Conservation (phyloP, 2,113 vertebrate genomes). For the Laticauda colubrina region DNA sequence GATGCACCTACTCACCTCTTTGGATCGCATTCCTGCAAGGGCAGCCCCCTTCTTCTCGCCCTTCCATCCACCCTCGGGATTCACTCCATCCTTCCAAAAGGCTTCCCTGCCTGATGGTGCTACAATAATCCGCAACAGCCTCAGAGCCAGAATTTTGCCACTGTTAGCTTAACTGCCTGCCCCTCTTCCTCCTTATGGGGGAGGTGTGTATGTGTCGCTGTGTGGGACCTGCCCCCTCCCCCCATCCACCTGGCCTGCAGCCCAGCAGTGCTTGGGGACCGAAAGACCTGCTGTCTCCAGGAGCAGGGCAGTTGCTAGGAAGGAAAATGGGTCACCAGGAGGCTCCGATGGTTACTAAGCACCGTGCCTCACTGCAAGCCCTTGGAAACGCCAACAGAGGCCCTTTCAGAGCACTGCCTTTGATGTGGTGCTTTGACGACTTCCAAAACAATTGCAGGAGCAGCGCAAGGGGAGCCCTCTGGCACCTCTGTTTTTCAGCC, state of each 20-base stretch:
- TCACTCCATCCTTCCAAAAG: neutral
- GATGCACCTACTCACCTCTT: conserved; percentile 58
- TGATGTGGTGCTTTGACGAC: neutral
- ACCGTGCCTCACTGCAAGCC: conserved; percentile 45
- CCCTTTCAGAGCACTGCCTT: neutral
- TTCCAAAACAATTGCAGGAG: neutral
- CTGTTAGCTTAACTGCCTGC: neutral
- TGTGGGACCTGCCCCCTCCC: neutral
- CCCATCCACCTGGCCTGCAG: conserved; percentile 20
- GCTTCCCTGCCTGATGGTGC: rapidly evolving
- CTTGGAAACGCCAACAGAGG: neutral
- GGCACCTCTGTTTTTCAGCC: neutral
- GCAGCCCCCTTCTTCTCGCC: neutral
- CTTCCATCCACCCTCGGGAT: conserved; percentile 28
- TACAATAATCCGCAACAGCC: rapidly evolving
- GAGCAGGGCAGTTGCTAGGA: conserved; percentile 65
- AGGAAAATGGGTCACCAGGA: conserved; percentile 60
- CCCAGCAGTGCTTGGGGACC: conserved; percentile 53
- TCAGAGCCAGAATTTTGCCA: neutral
- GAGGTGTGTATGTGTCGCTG: neutral
- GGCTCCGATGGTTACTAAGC: conserved; percentile 49
- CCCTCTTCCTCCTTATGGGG: conserved; percentile 26
- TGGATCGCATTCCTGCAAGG: conserved; percentile 15
- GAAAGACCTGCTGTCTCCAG: conserved; percentile 63
- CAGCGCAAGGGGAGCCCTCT: neutral